A percentile compares a stretch with the other conserved stretches of the same genome.
Conservation (phyloP, 2,797 vertebrate genomes). For the Cossypha heuglini region DNA sequence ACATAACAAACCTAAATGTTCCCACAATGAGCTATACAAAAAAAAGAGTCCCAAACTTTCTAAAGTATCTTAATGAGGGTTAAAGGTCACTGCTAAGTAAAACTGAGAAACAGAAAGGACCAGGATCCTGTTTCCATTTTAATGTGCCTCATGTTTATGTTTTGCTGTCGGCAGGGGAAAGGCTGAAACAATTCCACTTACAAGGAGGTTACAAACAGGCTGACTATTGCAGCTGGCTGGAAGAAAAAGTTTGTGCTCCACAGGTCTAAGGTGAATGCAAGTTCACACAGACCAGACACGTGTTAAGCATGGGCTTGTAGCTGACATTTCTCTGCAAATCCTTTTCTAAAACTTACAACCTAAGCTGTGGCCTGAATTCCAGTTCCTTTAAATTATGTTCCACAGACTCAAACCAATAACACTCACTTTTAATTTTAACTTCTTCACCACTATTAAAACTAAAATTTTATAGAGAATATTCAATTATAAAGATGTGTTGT, state of each 20-base stretch:
- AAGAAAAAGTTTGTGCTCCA: constrained; percentile 59
- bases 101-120: constrained; percentile 75
- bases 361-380: constrained; percentile 11
- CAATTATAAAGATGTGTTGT: background rate
- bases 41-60: constrained; percentile 70
- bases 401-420: background rate
- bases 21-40: constrained; percentile 65
- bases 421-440: constrained; percentile 50
- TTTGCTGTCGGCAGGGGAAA: constrained; percentile 74
- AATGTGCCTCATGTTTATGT: constrained; percentile 77
- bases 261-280: constrained; percentile 51
- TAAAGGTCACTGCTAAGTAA: constrained; percentile 79
- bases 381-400: background rate
- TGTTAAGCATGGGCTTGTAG: constrained; percentile 19
- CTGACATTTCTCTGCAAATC: constrained; percentile 17
- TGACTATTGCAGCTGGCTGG: constrained; percentile 64
- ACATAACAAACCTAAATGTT: constrained; percentile 71
- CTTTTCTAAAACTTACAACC: constrained; percentile 48
- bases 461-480: background rate
- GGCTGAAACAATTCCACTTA: constrained; percentile 77
- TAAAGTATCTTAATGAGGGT: constrained; percentile 77
- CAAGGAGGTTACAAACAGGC: constrained; percentile 67
- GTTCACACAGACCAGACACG: constrained; percentile 55
- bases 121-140: constrained; percentile 83
- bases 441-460: constrained; percentile 8